Base-by-base conservation (phyloP, 1,140 invertebrate genomes). In the Caligus rogercresseyi region DNA sequence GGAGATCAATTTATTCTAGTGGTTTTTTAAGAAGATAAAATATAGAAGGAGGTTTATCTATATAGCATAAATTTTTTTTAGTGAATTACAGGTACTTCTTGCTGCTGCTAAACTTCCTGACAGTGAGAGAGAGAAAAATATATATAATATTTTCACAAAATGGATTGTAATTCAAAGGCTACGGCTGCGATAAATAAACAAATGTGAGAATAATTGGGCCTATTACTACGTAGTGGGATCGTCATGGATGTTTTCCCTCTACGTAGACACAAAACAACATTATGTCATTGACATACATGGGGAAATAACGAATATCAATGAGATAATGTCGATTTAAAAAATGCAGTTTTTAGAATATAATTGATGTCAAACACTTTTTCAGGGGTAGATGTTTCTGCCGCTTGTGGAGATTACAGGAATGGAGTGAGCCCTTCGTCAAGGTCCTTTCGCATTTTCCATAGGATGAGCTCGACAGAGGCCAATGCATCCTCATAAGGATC, bases 401-500 rank as follows among this genome's bases (percentile, higher is more conserved):
- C n/a, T 43, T 43, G 31, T 43, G n/a, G 7, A 43, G 7, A 43
- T 43, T n/a, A 43, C 31, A 43, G 26, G n/a, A 43, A 43, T 7
- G n/a, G 31, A 43, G 7, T 43, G 7, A 43, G n/a, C n/a, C 31
- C 31, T 58, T 52, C 52, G 19, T 65, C 52, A 16, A 74, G 69
- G 65, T 85, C 83, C 25, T 78, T 74, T 25, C 79, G 72, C 3
- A 90, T 69, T 69, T 80, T 83, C 71, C 79, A 81, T 11, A 90
- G 71, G 72, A 91, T 85, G 2, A 96, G 72, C 68, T 93, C 85
- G 71, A 93, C 76, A 61, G 84, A 87, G 1, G 84, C 80, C 14
- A 79, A 74, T 0, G 91, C 88, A 72, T 96, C 92, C 72, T 95
- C 91, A 52, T 80, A 76, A 66, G 88, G 87, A 71, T 90, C 83